A percentile compares a stretch with the other conserved stretches of the same genome.
Conservation (phyloP, 2,113 vertebrate species). For the Ia io region DNA sequence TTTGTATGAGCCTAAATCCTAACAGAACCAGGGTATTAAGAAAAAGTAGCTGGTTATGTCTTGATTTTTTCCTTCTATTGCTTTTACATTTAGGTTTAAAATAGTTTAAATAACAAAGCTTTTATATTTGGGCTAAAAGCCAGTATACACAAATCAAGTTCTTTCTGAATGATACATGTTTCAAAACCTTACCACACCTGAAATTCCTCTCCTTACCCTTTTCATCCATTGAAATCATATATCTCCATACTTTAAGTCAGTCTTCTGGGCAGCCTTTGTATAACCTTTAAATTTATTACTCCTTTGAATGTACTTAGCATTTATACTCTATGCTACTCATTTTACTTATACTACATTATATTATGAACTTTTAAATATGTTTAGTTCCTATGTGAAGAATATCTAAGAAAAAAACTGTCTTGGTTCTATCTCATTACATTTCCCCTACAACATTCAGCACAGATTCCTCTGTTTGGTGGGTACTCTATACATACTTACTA, state of each 20-base stretch:
- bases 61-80: background rate
- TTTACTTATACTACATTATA: background rate
- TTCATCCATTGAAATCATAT: background rate
- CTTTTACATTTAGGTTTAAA: background rate
- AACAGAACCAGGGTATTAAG: background rate
- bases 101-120: background rate
- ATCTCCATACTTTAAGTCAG: background rate
- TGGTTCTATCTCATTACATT: background rate
- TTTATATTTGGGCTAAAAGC: background rate
- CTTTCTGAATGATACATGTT: background rate
- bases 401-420: background rate
- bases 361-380: background rate
- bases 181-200: background rate
- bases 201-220: background rate
- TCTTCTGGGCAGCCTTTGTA: background rate
- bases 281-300: background rate
- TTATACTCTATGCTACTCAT: background rate
- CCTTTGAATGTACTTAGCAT: slow-evolving; percentile 10
- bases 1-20: background rate
- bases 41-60: background rate
- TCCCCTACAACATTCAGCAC: background rate
- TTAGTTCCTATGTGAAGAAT: background rate
- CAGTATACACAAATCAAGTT: background rate
- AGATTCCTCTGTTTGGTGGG: background rate
- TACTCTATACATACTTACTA: background rate